Base-by-base conservation (phyloP, 2,113 vertebrate genomes). In the Arothron firmamentum region DNA sequence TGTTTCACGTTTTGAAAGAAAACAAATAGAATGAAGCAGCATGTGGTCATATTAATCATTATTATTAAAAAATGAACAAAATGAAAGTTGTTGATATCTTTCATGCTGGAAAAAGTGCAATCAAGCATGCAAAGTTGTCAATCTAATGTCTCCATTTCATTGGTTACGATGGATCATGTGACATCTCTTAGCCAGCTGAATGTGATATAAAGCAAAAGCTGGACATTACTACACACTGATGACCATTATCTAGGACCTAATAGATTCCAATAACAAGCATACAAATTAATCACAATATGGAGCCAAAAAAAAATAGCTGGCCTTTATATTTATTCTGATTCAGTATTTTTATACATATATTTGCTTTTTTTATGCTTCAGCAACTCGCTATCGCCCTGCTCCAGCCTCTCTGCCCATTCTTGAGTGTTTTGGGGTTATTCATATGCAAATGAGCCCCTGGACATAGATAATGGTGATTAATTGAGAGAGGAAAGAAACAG, bases 391-490 rank as follows among this genome's bases (percentile, higher is more conserved):
- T 53, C 41, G 56, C 69, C 62, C 70, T 54, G 42, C 59, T 72
- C 62, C 65, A 70, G 73, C 72, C 67, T 21, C 61, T 55, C 74
- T 72, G 74, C 78, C 78, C 67, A 86, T 71, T 78, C 66, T 17
- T 62, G 82, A 81, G 78, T 77, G 78, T 87, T 87, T 83, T 82
- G 82, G 80, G 83, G 79, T 83, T 82, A 85, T 87, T 89, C 81
- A 56, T 83, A 87, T 89, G 88, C 79, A 89, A 87, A 89, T 88
- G 81, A 83, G 79, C 74, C 81, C 75, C 81, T 83, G 82, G 85
- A 89, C 86, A 87, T 88, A 85, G 81, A 86, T 88, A 88, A 89
- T 86, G 70, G 81, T 88, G 85, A 89, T 88, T 86, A 87, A 89
- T 89, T 88, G 84, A 83, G 84, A 86, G 75, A 82, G 73, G 67